Evolutionary conservation across 2,888 invertebrate species (phyloP).

Genomic region (Drosophila suboccidentalis): DNA sequence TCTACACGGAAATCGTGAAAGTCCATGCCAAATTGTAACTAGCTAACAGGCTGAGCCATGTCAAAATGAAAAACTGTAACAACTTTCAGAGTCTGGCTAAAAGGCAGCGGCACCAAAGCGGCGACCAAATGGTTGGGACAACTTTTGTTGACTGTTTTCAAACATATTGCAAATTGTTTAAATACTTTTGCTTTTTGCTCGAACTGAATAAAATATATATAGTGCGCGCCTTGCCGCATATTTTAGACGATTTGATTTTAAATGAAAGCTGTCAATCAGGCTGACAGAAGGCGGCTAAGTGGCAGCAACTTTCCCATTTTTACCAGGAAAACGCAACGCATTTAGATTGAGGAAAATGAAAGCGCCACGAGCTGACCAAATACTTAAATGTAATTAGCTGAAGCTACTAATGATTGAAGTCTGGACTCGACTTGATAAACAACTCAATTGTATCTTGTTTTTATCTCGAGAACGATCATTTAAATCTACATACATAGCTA

Average conservation of each 20-base stretch:
- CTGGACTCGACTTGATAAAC: constrained; percentile 10
- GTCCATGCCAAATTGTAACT: constrained; percentile 51
- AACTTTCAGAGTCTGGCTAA: constrained; percentile 47
- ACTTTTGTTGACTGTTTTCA: constrained; percentile 37
- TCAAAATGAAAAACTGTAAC: constrained; percentile 54
- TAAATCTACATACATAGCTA: constrained; percentile 33
- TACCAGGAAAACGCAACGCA: constrained; percentile 65
- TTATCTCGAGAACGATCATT: constrained; percentile 35
- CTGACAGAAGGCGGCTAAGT: constrained; percentile 57
- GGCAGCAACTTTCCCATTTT: constrained; percentile 76
- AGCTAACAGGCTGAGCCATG: constrained; percentile 28
- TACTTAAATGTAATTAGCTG: constrained; percentile 45
- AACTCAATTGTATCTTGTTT: constrained; percentile 36
- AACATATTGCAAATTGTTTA: constrained; percentile 52
- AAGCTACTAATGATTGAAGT: constrained; percentile 9
- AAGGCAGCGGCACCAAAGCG: constrained; percentile 36
- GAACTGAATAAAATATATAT: constrained; percentile 28
- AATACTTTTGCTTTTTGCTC: constrained; percentile 67
- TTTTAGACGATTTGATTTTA: constrained; percentile 76
- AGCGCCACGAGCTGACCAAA: constrained; percentile 58
- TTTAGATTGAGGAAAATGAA: constrained; percentile 69
- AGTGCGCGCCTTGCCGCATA: constrained; percentile 47
- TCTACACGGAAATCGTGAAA: constrained; percentile 64
- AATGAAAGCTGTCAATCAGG: constrained; percentile 84
- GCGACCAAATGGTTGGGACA: constrained; percentile 19